A percentile compares a stretch with the other conserved stretches of the same genome.
Conservation (phyloP, 2,888 invertebrate species). For the Phrixothrix hirtus region DNA sequence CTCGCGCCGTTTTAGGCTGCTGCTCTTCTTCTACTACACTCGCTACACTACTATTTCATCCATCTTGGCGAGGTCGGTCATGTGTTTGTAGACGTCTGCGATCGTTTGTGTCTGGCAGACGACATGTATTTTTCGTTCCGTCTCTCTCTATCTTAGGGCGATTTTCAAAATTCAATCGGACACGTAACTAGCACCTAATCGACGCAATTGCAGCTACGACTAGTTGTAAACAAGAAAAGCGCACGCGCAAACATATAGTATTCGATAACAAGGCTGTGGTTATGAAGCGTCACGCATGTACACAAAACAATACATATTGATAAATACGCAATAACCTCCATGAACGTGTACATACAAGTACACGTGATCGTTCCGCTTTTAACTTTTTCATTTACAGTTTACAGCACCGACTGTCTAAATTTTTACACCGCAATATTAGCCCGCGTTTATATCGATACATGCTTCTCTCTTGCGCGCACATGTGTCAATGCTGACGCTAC, state of each 20-base stretch:
- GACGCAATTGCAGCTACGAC: slow-evolving; percentile 32
- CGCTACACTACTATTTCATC: slow-evolving; percentile 40
- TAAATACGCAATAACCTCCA: slow-evolving; percentile 28
- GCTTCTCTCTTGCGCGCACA: slow-evolving; percentile 22
- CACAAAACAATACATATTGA: slow-evolving; percentile 29
- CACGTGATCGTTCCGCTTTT: slow-evolving; percentile 7
- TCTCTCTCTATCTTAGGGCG: slow-evolving; percentile 32
- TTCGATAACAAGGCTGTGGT: slow-evolving; percentile 50
- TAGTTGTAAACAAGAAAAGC: slow-evolving; percentile 59
- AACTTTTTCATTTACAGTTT: neutral
- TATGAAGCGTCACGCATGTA: slow-evolving; percentile 38
- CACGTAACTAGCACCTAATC: slow-evolving; percentile 9
- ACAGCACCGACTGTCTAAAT: neutral
- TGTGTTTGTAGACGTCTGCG: slow-evolving; percentile 50
- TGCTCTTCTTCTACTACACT: slow-evolving; percentile 16
- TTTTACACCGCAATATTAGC: no score
- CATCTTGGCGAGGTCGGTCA: slow-evolving; percentile 51
- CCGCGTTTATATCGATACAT: slow-evolving; percentile 31
- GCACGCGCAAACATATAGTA: slow-evolving; percentile 56
- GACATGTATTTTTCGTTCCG: slow-evolving; percentile 28
- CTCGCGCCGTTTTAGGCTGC: slow-evolving; percentile 19
- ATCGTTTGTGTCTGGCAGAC: slow-evolving; percentile 40
- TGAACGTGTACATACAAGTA: slow-evolving; percentile 13
- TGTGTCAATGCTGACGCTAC: slow-evolving; percentile 30
- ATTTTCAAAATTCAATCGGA: slow-evolving; percentile 9